Evolutionary conservation across 2,113 vertebrate species (phyloP), one percentile per base, ranked within the genome.

Genomic region (Aythya baeri): DNA sequence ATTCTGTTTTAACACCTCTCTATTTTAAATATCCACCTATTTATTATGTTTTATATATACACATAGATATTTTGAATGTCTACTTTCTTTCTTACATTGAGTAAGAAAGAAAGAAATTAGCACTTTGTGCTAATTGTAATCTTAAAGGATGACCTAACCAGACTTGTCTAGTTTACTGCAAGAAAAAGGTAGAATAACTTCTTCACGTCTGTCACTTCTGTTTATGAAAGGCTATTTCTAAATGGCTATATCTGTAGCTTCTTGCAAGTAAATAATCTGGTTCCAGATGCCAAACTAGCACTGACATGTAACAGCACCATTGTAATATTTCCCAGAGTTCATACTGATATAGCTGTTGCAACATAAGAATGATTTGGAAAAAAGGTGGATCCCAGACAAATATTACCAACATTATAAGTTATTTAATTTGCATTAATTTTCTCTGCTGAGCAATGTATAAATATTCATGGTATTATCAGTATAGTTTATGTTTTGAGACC

Each of bases 361-460:
- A 43, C 2, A 0, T 41, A 54, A 62, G 58, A 83, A 58, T 68
- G n/a, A 58, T 67, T 50, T 90, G 32, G 92, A 66, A 17, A 80
- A 66, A 92, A 76, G 14, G 13, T 71, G 32, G 71, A 5, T 41
- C 88, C 43, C 68, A 59, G 57, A 52, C 41, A 86, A 74, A 77
- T 74, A 80, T 63, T 91, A 59, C 41, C 58, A 73, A 13, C 26
- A 14, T 88, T 91, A 88, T 86, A 82, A 90, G 67, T 67, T 89
- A 57, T 73, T 96, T 88, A 78, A 88, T 96, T 96, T 91, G 32
- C 44, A 50, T 89, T 80, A 49, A 65, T 93, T 97, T 92, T 59
- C 49, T 73, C 70, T 15, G 38, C n/a, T 91, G 73, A 97, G 68
- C 41, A 83, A 77, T 71, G 63, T 72, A 88, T 96, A 79, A 94